Conservation (phyloP, 2,797 vertebrate genomes). For the Bryconaethiops microstoma region DNA sequence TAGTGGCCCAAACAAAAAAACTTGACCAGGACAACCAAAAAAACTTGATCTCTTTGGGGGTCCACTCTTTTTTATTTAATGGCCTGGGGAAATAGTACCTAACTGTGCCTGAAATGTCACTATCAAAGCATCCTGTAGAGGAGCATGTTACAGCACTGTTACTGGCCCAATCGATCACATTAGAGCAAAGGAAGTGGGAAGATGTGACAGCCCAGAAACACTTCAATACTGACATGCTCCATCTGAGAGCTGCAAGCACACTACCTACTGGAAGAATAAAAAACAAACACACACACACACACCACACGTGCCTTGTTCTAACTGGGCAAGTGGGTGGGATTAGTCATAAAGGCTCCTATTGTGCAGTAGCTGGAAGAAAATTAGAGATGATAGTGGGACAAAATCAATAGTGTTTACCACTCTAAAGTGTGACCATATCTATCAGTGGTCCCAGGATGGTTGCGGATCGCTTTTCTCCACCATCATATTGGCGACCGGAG, state of each 20-base stretch:
- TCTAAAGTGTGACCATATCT: constrained; percentile 84
- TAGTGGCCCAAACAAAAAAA: constrained; percentile 70
- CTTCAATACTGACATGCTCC: constrained; percentile 75
- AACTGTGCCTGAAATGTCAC: constrained; percentile 78
- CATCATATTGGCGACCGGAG: constrained; percentile 77
- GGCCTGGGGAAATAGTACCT: constrained; percentile 67
- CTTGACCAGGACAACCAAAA: constrained; percentile 65
- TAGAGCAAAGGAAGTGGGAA: constrained; percentile 73
- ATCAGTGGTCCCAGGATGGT: constrained; percentile 77
- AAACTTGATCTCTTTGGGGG: constrained; percentile 66
- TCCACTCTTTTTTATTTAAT: constrained; percentile 78
- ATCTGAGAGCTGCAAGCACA: constrained; percentile 68
- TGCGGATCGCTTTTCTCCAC: constrained; percentile 72
- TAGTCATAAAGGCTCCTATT: constrained; percentile 78
- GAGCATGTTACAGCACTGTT: constrained; percentile 67
- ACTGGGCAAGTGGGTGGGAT: constrained; percentile 81
- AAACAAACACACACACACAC: constrained; percentile 21
- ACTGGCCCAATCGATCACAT: constrained; percentile 73
- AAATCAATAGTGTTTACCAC: constrained; percentile 87
- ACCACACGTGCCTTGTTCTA: constrained; percentile 61
- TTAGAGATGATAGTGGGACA: constrained; percentile 81
- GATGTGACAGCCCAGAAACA: constrained; percentile 76
- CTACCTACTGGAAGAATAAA: constrained; percentile 61
- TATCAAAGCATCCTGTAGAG: constrained; percentile 71
- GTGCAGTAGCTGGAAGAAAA: constrained; percentile 78